These are phyloP conservation scores for Molossus alvarezi DNA, from an alignment of 2,797 vertebrate genomes.

Conservation along the genomic window DNA sequence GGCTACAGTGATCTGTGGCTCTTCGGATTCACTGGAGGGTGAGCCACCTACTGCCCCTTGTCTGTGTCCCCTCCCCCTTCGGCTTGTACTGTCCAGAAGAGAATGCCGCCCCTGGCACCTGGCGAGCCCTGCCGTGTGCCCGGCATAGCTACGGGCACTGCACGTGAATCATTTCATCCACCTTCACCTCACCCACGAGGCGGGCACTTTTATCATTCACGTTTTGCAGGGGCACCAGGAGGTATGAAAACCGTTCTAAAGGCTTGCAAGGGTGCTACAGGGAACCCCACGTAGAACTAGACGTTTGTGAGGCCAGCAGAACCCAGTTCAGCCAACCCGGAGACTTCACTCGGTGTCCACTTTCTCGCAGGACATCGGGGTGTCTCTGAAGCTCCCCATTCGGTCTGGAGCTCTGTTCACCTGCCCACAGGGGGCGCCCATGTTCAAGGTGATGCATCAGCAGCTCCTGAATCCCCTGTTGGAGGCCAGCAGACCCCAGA, in stretches of 20 bases:
- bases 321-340: background rate
- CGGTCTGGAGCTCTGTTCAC: background rate
- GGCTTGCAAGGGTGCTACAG: background rate
- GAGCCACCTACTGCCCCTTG: background rate
- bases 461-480: background rate
- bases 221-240: background rate
- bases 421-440: background rate
- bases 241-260: background rate
- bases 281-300: background rate
- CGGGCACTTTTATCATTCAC: background rate
- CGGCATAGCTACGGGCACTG: background rate
- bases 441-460: background rate
- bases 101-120: background rate
- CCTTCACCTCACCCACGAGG: background rate
- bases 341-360: too few species aligned
- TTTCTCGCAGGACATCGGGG: too few species aligned
- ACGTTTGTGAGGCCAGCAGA: constrained; percentile 8
- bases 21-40: background rate
- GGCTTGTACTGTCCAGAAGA: background rate
- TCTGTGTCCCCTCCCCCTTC: background rate
- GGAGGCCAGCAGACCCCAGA: background rate
- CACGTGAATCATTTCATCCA: background rate
- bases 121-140: background rate
- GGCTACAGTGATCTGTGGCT: background rate
- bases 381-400: too few species aligned